Conservation (phyloP, 1,140 invertebrate species). For the Bombus difficillimus region DNA sequence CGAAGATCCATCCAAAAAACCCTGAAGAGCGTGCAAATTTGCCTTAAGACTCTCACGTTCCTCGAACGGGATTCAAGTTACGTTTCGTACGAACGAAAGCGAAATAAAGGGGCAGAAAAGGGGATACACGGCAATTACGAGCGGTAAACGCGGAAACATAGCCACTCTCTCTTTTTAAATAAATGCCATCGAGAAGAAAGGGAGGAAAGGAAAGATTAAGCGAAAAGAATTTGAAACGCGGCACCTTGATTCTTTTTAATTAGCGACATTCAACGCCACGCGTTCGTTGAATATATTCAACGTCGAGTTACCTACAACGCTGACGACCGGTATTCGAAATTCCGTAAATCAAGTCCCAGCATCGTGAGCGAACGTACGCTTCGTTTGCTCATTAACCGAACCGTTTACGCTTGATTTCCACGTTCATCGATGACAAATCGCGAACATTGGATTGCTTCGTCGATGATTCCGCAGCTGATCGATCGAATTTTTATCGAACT, state of each 20-base stretch:
- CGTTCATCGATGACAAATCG: slow-evolving; percentile 8
- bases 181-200: background rate
- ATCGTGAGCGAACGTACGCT: background rate
- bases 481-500: background rate
- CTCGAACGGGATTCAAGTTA: too few relatives aligned
- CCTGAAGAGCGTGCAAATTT: too few relatives aligned
- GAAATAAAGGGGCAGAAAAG: background rate
- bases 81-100: too few relatives aligned
- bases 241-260: background rate
- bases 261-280: background rate
- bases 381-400: slow-evolving; percentile 46
- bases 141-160: background rate
- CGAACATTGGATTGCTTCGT: background rate
- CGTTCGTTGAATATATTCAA: background rate
- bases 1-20: too few relatives aligned
- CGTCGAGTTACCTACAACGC: background rate
- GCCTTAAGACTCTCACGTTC: background rate
- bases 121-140: too few relatives aligned
- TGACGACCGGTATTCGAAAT: background rate
- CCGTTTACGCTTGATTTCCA: slow-evolving; percentile 14
- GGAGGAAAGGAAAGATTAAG: background rate
- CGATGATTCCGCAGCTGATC: background rate
- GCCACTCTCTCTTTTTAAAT: too few relatives aligned
- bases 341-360: background rate
- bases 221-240: background rate